Evolutionary conservation across 1,140 invertebrate genomes (phyloP).

Genomic region (Solenopsis invicta): DNA sequence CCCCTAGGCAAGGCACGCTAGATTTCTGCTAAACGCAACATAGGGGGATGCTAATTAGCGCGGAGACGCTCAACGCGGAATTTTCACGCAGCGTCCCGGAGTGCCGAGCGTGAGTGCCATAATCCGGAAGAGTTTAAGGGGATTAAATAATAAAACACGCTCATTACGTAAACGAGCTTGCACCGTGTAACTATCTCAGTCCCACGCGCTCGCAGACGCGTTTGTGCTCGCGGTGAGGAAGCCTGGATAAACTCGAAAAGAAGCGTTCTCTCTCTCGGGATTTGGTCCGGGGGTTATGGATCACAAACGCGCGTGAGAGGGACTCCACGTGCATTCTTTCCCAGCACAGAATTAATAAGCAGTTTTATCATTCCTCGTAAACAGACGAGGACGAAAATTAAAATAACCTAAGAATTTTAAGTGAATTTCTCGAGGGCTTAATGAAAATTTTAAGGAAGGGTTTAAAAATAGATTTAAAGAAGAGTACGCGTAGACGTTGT

Average conservation of each 20-base stretch:
- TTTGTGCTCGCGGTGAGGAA: conserved; percentile 44
- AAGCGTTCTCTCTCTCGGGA: neutral
- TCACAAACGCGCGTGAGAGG: conserved; percentile 39
- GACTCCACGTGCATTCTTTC: conserved; percentile 10
- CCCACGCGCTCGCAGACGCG: neutral
- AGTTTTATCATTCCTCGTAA: conserved; percentile 30
- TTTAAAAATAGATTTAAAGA: neutral
- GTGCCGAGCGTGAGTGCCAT: conserved; percentile 54
- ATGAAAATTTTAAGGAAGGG: conserved; percentile 35
- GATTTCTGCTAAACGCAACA: conserved; percentile 1
- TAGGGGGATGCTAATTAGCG: conserved; percentile 68
- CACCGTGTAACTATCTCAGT: conserved; percentile 7
- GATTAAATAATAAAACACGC: conserved; percentile 77
- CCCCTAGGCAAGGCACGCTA: neutral
- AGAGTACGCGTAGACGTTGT: neutral
- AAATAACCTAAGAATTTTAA: conserved; percentile 28
- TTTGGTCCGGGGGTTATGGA: neutral
- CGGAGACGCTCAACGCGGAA: conserved; percentile 26
- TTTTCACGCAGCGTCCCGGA: conserved; percentile 8
- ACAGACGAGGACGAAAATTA: conserved; percentile 24
- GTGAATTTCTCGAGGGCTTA: conserved; percentile 14
- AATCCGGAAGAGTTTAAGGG: conserved; percentile 72
- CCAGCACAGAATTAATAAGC: conserved; percentile 11
- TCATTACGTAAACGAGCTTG: conserved; percentile 65
- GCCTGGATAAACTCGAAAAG: conserved; percentile 34